Evolutionary conservation across 2,797 vertebrate genomes (phyloP), one percentile per base, ranked within the genome.

Genomic region (Aldrovandia affinis): DNA sequence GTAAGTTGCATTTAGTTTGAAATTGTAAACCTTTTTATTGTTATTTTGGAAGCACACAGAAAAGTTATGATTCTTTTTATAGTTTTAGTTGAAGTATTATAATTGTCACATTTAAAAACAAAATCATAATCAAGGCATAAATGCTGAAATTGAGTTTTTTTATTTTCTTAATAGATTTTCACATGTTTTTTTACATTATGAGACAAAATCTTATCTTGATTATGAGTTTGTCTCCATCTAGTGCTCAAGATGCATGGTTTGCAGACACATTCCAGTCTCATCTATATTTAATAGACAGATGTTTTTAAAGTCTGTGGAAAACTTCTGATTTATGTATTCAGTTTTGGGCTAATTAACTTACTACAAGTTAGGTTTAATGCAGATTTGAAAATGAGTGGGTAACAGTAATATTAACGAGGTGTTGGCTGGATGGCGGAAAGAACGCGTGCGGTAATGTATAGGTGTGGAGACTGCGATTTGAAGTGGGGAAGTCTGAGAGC

Each of bases 161-260:
- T 33, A 18, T n/a, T 28, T n/a, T n/a, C 14, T 57, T 0, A 57
- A 28, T 20, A 80, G 55, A 28, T 47, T 18, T 59, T 59, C 12
- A 80, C 6, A 3, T 14, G 36, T 39, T 36, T 18, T 28, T n/a
- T 2, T 9, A 50, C 28, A 54, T 55, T 61, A n/a, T 61, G 22
- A 61, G 22, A 22, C 57, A n/a, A 61, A 5, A 0, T 22, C 28
- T 15, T 7, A 12, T 39, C 44, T 57, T 39, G 54, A 39, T 63
- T 80, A n/a, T 39, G 63, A n/a, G 79, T 75, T 81, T n/a, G 42
- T 73, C 79, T 75, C 84, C 80, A 81, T 50, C 84, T 85, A 75
- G 84, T 85, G 79, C 28, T 30, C 15, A 39, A 12, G 33, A 30
- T 33, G 54, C 47, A 15, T 50, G 30, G n/a, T 54, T 18, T 50